Evolutionary conservation across 1,140 invertebrate genomes (phyloP).

Genomic region (Pararge aegeria): DNA sequence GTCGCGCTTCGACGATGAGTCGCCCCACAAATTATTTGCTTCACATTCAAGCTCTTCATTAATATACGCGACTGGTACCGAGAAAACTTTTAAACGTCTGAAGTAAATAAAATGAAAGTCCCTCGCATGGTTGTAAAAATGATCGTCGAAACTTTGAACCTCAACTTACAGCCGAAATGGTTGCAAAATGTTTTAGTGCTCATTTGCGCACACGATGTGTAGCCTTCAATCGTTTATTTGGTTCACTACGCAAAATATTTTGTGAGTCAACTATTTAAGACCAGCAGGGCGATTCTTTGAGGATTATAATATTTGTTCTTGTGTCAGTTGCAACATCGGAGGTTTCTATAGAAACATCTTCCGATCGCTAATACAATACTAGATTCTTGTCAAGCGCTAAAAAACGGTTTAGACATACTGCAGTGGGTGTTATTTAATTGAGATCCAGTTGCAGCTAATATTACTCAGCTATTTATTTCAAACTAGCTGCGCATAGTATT

Average conservation of each 20-base stretch:
- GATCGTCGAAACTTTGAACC: conserved; percentile 5
- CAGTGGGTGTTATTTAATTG: too few relatives aligned
- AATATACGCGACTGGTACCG: conserved; percentile 61
- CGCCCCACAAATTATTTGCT: conserved; percentile 44
- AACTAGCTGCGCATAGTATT: too few relatives aligned
- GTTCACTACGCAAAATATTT: conserved; percentile 57
- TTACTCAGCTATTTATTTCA: too few relatives aligned
- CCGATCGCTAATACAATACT: too few relatives aligned
- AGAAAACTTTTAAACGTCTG: conserved; percentile 55
- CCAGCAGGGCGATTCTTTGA: too few relatives aligned
- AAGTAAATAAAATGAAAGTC: conserved; percentile 17
- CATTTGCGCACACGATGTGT: conserved; percentile 14
- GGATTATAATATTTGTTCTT: too few relatives aligned
- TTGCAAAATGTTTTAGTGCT: conserved; percentile 23
- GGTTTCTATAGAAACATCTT: not conserved
- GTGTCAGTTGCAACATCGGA: too few relatives aligned
- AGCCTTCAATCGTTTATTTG: conserved; percentile 47
- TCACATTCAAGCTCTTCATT: conserved; percentile 57
- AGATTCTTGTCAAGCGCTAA: too few relatives aligned
- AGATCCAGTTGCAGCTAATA: too few relatives aligned
- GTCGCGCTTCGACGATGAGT: conserved; percentile 47
- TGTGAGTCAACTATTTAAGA: conserved; percentile 42
- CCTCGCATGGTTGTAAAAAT: conserved; percentile 27
- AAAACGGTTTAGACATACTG: too few relatives aligned
- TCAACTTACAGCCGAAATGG: conserved; percentile 4